Conservation (phyloP, 2,113 vertebrate species). For the Rafetus swinhoei region DNA sequence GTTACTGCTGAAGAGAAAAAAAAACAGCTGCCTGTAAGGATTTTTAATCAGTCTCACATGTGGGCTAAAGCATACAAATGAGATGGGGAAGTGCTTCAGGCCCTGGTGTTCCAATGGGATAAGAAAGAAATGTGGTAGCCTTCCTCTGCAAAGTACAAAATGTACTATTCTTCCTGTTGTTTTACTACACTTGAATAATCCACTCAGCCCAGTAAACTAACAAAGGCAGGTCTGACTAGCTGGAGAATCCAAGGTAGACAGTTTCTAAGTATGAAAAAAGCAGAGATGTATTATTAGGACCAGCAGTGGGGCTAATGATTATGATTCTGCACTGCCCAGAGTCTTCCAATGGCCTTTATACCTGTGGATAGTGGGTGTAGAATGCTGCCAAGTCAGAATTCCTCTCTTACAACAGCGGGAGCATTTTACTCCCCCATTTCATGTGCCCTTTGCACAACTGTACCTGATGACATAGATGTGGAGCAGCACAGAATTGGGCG, state of each 20-base stretch:
- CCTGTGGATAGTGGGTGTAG: neutral
- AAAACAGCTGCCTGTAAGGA: slow-evolving; percentile 49
- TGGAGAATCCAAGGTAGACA: neutral
- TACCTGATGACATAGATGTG: neutral
- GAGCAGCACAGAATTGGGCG: neutral
- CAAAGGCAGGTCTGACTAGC: neutral
- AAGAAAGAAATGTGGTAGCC: neutral
- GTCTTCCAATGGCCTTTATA: neutral
- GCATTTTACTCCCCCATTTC: neutral
- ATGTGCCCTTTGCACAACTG: rapidly evolving
- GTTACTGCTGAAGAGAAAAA: slow-evolving; percentile 8
- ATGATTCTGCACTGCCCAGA: neutral
- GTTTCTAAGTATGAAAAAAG: neutral
- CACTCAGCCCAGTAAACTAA: neutral
- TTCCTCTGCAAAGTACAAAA: neutral
- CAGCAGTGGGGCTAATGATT: neutral
- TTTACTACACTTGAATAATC: neutral
- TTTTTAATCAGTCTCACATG: neutral
- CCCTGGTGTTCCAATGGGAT: neutral
- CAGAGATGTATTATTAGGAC: neutral
- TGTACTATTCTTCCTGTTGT: neutral
- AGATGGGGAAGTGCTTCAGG: neutral
- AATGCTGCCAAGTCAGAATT: neutral
- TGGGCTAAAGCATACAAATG: slow-evolving; percentile 16
- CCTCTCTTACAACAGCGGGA: neutral